Base-by-base conservation (phyloP, 37 sponge, comb jelly and placozoan genomes). In the Beroe forskalii region DNA sequence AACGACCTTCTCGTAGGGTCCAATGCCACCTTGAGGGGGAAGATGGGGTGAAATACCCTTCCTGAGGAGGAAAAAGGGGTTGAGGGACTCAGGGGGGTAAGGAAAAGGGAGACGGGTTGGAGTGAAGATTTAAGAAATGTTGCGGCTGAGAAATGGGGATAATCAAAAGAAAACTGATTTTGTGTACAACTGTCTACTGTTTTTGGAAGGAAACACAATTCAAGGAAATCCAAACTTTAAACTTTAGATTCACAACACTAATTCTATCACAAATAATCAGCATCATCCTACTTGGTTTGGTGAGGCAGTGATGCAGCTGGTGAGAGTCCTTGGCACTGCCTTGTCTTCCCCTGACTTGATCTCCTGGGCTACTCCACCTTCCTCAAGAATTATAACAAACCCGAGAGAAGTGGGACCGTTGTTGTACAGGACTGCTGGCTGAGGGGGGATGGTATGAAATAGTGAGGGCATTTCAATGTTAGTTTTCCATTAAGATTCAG, bases 391-490 rank as follows among this genome's bases (percentile, higher is more conserved):
- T 38, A 62, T 90, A 60, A 96, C 44, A 66, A 90, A 96, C 0
- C 91, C 55, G 25, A 91, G 91, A 0, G 41, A 30, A 27, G 91
- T 89, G 40, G 96, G 96, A 92, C 96, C 92, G 41, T 94, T 90
- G 40, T 96, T 96, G 62, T 60, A 93, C 35, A 96, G 91, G 6
- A 93, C 28, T 20, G 76, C 91, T 9, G 66, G 90, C 67, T 90
- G 72, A 69, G 32, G 72, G 6, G 14, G 32, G 55, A 48, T 48
- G 12, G 55, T 61, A 23, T 61, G 62, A 23, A 23, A 23, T 23
- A 23, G 62, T 23, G n/a, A n/a, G n/a, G n/a, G n/a, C n/a, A n/a
- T n/a, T n/a, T n/a, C n/a, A n/a, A n/a, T n/a, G n/a, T n/a, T n/a
- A n/a, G n/a, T n/a, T n/a, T n/a, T n/a, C n/a, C n/a, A n/a, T n/a